Base-by-base conservation (phyloP, 2,888 invertebrate genomes). In the Oxyscelio sp. region DNA sequence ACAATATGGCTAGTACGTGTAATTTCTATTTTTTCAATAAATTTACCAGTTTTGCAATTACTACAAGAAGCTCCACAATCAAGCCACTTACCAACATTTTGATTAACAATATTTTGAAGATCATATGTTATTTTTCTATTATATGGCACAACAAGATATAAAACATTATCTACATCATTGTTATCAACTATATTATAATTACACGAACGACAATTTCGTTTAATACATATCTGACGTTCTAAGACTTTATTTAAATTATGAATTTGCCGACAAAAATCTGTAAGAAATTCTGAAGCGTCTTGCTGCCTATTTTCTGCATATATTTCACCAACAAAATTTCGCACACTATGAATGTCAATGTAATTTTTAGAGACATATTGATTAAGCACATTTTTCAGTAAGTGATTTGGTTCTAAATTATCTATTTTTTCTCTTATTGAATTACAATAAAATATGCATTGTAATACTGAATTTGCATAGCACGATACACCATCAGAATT, bases 391-490 rank as follows among this genome's bases (percentile, higher is more conserved):
- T 11, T 5, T 34, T n/a, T n/a, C n/a, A 34, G 9, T 4, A 34
- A 34, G 2, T 34, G 9, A 34, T 34, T 52, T 38, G 13, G 52
- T n/a, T n/a, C 19, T 40, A 56, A 56, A n/a, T 13, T 70, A 27
- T 21, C 9, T 17, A 70, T n/a, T 17, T 9, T 43, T 19, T 52
- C 56, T 70, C 68, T 40, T 17, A 66, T 50, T 45, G 21, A 15
- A n/a, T 45, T 21, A 21, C 43, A 56, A 45, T 70, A 56, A 0
- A 70, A 15, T 2, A 71, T 17, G 11, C 58, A 71, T 17, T 71
- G 71, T 22, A 71, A n/a, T 4, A 59, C 59, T 48, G 59, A 45
- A 59, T 48, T 71, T 34, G 71, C 59, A 34, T 71, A 71, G 50
- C 71, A 71, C 9, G 71, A 71, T 50, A 71, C 43, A 31, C 58